These are phyloP conservation scores for Carapus acus DNA, from an alignment of 2,797 vertebrate species.

Conservation along the genomic window DNA sequence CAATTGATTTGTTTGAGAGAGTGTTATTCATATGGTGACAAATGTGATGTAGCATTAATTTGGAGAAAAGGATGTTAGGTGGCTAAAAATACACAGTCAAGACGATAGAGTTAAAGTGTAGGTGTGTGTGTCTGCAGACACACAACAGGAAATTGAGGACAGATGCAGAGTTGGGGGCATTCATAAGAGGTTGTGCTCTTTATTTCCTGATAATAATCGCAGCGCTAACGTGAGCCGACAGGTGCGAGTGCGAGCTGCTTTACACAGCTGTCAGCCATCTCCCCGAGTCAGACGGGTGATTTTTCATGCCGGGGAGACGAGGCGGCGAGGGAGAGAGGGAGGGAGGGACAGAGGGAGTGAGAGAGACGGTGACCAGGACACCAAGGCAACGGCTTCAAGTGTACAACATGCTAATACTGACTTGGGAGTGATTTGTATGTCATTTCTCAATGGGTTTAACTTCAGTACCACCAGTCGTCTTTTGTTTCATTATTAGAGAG, in stretches of 20 bases:
- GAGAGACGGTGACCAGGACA: constrained; percentile 30
- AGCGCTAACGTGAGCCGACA: constrained; percentile 56
- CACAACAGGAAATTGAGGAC: constrained; percentile 4
- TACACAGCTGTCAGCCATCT: constrained; percentile 64
- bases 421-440: no score
- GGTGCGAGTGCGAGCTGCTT: constrained; percentile 52
- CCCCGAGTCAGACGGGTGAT: constrained; percentile 43
- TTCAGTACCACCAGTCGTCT: no score
- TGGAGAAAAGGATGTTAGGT: no score
- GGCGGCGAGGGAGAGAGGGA: no score
- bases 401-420: no score
- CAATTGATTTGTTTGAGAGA: no score
- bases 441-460: no score
- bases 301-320: constrained; percentile 41
- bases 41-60: no score
- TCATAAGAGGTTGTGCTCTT: constrained; percentile 34
- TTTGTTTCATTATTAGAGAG: no score
- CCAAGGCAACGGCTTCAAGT: constrained; percentile 26
- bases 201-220: constrained; percentile 48
- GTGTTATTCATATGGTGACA: no score
- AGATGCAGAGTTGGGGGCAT: constrained; percentile 26
- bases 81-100: not conserved
- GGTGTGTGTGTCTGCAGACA: not conserved
- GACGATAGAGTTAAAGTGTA: constrained; percentile 9
- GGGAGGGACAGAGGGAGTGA: no score